Conservation (phyloP, 2,797 vertebrate genomes). For the Cyprinella venusta region DNA sequence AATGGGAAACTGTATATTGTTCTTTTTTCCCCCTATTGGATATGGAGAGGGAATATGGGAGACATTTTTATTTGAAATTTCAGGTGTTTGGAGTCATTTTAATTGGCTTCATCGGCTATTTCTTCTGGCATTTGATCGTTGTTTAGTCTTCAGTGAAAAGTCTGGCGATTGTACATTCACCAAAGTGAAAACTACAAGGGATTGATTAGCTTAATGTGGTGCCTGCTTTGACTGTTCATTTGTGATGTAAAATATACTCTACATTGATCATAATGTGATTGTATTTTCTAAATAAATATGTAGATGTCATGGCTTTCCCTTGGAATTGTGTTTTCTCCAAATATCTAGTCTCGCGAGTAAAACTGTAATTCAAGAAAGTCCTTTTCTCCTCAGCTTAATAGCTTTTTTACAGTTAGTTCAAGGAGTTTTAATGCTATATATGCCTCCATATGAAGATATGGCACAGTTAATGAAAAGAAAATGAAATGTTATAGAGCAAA, state of each 20-base stretch:
- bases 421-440: neutral
- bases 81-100: conserved; percentile 40
- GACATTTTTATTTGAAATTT: conserved; percentile 4
- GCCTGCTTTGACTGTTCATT: conserved; percentile 37
- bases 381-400: neutral
- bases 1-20: neutral
- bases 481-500: neutral
- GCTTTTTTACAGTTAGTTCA: neutral
- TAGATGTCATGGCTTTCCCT: neutral
- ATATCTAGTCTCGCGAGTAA: neutral
- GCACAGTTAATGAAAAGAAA: neutral
- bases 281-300: conserved; percentile 68
- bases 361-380: neutral
- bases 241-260: conserved; percentile 56
- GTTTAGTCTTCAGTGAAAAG: conserved; percentile 51
- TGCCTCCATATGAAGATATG: neutral
- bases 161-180: conserved; percentile 6
- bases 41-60: neutral
- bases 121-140: conserved; percentile 53
- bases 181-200: neutral
- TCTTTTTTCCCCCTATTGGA: neutral
- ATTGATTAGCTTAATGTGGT: conserved; percentile 18
- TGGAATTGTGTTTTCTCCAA: neutral
- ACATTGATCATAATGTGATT: conserved; percentile 61
- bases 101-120: conserved; percentile 65